These are phyloP conservation scores for Eciton burchellii DNA, from an alignment of 1,140 invertebrate species.

Conservation along the genomic window DNA sequence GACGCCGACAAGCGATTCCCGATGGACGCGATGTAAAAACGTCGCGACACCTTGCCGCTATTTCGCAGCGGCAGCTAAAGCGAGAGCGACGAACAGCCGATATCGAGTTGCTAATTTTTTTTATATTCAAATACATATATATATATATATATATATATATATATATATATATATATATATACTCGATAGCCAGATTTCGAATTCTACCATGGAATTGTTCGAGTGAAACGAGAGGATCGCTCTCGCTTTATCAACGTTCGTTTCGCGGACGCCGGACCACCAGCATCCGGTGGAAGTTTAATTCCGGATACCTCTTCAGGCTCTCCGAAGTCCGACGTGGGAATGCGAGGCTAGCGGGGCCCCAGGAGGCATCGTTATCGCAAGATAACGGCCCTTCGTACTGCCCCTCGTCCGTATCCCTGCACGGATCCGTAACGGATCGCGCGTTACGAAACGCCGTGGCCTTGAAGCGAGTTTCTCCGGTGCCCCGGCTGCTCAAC, in stretches of 20 bases:
- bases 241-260: slow-evolving; percentile 15
- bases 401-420: too few species aligned
- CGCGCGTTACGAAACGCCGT: slow-evolving; percentile 2
- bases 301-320: slow-evolving; percentile 40
- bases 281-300: neutral
- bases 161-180: too few species aligned
- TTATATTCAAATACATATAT: too few species aligned
- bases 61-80: too few species aligned
- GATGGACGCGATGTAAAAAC: too few species aligned
- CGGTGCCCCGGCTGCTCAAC: too few species aligned
- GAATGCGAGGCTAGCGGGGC: slow-evolving; percentile 26
- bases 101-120: too few species aligned
- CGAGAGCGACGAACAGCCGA: too few species aligned
- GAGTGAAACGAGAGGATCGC: neutral
- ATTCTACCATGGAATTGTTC: neutral
- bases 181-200: too few species aligned
- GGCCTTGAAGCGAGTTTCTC: slow-evolving; percentile 25
- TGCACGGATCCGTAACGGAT: slow-evolving; percentile 15
- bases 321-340: slow-evolving; percentile 33
- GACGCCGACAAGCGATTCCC: too few species aligned
- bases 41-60: too few species aligned
- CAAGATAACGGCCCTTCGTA: neutral
- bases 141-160: too few species aligned
- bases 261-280: neutral
- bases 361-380: slow-evolving; percentile 34